Base-by-base conservation (phyloP, 2,888 invertebrate genomes). In the Germaria angustata region DNA sequence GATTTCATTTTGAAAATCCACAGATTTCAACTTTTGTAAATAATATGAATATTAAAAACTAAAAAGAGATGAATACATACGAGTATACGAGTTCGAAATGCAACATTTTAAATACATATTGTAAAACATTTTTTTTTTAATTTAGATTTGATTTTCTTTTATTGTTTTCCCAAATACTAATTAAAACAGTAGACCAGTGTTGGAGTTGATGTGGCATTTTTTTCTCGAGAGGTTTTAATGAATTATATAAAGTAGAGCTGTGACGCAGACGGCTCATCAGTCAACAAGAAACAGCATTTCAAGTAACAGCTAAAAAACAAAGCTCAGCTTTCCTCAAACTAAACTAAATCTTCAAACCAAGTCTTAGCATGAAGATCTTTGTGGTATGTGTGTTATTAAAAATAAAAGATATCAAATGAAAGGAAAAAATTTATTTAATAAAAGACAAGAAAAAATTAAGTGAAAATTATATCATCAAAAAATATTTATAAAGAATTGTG, bases 361-460 rank as follows among this genome's bases (percentile, higher is more conserved):
- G 4, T 13, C 53, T 79, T 84, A 89, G 88, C 88, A 90, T 90
- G 90, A 90, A 90, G 88, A 87, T 89, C 85, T 89, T 90, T 88
- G 86, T 88, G 90, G 90, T 90, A 89, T 80, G 90, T 88, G 59
- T 39, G 11, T 6, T 17, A 15, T 15, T 22, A 17, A 13, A 4
- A 2, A 32, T 4, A 15, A 11, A 75, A 20, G n/a, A 24, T 1
- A 24, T 39, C 15, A n/a, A 28, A 28, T n/a, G 4, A 32, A 32
- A 66, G 28, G n/a, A 34, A 65, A 11, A 36, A 22, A 41, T 20
- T 36, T 11, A n/a, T n/a, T 24, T 39, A 32, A 3, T 22, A 1
- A 22, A 4, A 39, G 0, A 11, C 13, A 20, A 5, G n/a, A 24
- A 15, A n/a, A n/a, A 53, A 15, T n/a, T 53, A 5, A 8, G 1